These are phyloP conservation scores for Kryptopterus vitreolus DNA, from an alignment of 2,797 vertebrate genomes.

Conservation along the genomic window DNA sequence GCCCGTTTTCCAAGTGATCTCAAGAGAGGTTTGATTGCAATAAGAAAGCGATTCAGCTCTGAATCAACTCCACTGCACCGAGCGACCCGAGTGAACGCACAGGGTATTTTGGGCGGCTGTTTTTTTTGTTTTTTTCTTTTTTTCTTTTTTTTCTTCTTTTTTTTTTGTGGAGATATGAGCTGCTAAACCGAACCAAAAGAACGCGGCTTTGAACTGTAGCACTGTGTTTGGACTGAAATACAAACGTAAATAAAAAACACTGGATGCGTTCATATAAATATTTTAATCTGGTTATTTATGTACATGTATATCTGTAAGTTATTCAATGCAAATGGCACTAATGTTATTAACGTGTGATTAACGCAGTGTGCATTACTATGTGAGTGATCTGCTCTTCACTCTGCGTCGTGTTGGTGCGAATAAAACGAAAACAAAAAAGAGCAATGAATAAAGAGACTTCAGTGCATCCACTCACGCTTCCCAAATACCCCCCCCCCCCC, in stretches of 20 bases:
- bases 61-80: not conserved
- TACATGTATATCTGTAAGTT: no score
- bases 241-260: not conserved
- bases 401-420: no score
- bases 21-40: constrained; percentile 6
- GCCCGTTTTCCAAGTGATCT: not conserved
- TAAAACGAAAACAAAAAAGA: no score
- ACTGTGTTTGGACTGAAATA: not conserved
- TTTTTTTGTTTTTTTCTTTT: not conserved
- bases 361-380: no score
- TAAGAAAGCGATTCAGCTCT: constrained; percentile 7
- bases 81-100: constrained; percentile 1
- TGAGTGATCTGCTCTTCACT: no score
- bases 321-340: no score
- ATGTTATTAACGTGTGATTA: no score
- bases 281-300: not conserved
- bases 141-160: no score
- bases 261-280: not conserved
- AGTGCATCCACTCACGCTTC: no score
- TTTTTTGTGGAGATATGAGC: not conserved
- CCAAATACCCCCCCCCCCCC: no score
- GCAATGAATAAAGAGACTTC: no score
- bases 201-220: not conserved
- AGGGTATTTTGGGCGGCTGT: constrained; percentile 19
- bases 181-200: constrained; percentile 13